phyloP scores from a whole-genome alignment of 2,797 vertebrate species.

The Aselliscus stoliczkanus region DNA sequence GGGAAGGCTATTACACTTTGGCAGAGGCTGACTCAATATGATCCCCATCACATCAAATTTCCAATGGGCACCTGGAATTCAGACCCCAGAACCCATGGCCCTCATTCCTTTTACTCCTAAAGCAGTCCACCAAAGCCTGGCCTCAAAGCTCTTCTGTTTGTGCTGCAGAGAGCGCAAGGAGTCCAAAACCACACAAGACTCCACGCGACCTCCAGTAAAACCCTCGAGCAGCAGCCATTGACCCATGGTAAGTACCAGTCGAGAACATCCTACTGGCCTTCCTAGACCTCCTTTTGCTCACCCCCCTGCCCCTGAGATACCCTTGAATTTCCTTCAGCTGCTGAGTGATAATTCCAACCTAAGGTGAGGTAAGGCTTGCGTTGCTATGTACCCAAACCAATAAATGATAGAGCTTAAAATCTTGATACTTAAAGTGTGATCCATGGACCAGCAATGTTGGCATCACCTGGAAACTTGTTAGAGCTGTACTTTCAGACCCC shows the following conservation, averaged over 20 bases:
- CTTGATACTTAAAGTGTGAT: background rate
- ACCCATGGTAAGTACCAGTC: constrained; percentile 8
- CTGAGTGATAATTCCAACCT: background rate
- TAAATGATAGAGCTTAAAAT: background rate
- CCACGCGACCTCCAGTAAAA: background rate
- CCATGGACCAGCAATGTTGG: background rate
- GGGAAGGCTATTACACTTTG: background rate
- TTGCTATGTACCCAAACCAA: background rate
- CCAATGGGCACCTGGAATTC: background rate
- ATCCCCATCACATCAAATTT: background rate
- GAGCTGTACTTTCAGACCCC: background rate
- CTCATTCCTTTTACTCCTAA: background rate
- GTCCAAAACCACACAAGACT: rapidly evolving
- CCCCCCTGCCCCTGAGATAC: background rate
- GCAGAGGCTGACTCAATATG: background rate
- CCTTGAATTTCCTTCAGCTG: background rate
- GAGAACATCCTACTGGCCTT: background rate
- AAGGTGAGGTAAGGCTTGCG: background rate
- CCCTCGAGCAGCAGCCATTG: background rate
- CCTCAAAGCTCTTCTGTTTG: constrained; percentile 43
- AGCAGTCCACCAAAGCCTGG: constrained; percentile 6
- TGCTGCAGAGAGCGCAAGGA: constrained; percentile 48
- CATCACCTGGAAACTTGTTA: background rate
- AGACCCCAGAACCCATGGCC: background rate
- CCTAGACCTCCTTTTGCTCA: background rate